These are phyloP conservation scores for Hydrophis major DNA, from an alignment of 2,797 vertebrate species.

Conservation along the genomic window DNA sequence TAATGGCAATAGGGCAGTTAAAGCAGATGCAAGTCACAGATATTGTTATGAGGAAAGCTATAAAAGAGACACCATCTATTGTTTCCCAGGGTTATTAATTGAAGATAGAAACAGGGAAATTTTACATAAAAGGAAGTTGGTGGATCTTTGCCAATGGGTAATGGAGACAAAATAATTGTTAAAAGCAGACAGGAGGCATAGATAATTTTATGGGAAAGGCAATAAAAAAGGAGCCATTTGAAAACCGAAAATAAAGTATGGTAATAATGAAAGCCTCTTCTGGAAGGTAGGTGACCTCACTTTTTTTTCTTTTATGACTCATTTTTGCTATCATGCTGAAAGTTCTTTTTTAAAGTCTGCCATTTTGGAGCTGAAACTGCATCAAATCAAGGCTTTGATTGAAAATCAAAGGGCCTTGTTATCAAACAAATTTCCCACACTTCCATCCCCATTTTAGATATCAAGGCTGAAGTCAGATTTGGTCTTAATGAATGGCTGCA, in stretches of 20 bases:
- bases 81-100: background rate
- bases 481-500: background rate
- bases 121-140: slow-evolving; percentile 25
- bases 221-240: slow-evolving; percentile 8
- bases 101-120: background rate
- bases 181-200: slow-evolving; percentile 34
- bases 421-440: background rate
- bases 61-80: background rate
- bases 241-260: slow-evolving; percentile 31
- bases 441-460: background rate
- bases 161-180: slow-evolving; percentile 38
- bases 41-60: slow-evolving; percentile 2
- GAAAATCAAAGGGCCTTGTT: background rate
- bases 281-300: background rate
- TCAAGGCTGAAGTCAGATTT: slow-evolving; percentile 5
- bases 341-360: background rate
- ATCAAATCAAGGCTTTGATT: background rate
- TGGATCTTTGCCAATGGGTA: slow-evolving; percentile 43
- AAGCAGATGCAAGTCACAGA: slow-evolving; percentile 28
- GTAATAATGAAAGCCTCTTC: background rate
- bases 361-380: background rate
- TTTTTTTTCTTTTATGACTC: background rate
- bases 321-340: fast-evolving
- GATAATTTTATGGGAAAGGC: slow-evolving; percentile 13
- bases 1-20: slow-evolving; percentile 37